Evolutionary conservation across 2,113 vertebrate genomes (phyloP), one percentile per base, ranked within the genome.

Genomic region (Eurystomus gularis): DNA sequence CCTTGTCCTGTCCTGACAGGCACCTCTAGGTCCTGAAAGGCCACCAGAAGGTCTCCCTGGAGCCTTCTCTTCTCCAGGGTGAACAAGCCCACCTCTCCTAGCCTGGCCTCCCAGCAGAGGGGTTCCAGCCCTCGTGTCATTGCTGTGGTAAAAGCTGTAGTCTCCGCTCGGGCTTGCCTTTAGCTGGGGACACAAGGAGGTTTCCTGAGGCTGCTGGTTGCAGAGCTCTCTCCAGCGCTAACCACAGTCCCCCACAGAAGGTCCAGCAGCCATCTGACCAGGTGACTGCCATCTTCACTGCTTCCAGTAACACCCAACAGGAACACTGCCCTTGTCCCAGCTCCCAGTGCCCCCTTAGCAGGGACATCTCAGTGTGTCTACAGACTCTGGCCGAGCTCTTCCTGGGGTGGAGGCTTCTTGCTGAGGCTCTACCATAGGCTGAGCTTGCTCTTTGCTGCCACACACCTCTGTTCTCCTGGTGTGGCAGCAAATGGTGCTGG

Each of bases 311-410:
- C 7, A 8, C 33, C 9, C 48, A 55, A 16, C 20, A 52, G 58
- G 19, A 68, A 82, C 33, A 33, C 66, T 79, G 84, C 61, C 17
- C 16, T 80, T 42, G 58, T 23, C 57, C 28, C 24, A 37, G 23
- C 23, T 82, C 24, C 37, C 0, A 0, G 0, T 40, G 21, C 10
- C 18, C 20, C 29, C 42, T 86, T 11, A 49, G 13, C 5, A 31
- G 18, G 37, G 37, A 35, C 8, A 35, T 26, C 61, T 86, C 11
- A 8, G 18, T 23, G 9, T 75, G 26, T 40, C 52, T 71, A 35
- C 40, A 70, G 24, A 7, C 16, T 80, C 31, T 35, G 37, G 51
- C 37, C 35, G 24, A 26, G 24, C 61, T 20, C 4, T 57, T 68
- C 57, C 37, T 58, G 58, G 18, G 42, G 6, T 58, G 68, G 76